phyloP scores from a whole-genome alignment of 2,888 invertebrate species.

The Adelphocoris suturalis region DNA sequence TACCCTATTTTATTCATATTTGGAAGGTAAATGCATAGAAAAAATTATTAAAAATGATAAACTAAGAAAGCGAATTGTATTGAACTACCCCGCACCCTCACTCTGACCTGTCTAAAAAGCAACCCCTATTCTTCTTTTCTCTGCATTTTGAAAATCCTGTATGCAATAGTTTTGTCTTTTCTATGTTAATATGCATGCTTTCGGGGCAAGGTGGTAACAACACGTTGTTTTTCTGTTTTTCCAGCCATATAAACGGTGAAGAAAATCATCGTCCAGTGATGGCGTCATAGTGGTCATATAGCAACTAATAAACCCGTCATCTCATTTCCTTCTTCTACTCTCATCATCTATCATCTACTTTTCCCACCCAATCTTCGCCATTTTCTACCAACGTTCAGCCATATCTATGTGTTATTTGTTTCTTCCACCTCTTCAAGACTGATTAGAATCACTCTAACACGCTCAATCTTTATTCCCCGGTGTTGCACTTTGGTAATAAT shows the following conservation, averaged over 20 bases:
- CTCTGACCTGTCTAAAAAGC: too few relatives aligned
- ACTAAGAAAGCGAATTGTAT: too few relatives aligned
- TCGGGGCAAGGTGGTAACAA: constrained; percentile 52
- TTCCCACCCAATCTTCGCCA: neutral
- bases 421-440: constrained; percentile 32
- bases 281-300: neutral
- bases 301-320: constrained; percentile 38
- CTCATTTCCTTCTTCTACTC: neutral
- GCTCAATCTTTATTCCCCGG: constrained; percentile 18
- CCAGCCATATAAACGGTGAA: constrained; percentile 70
- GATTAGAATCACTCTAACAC: constrained; percentile 24
- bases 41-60: too few relatives aligned
- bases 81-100: too few relatives aligned
- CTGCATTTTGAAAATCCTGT: too few relatives aligned
- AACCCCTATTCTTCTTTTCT: too few relatives aligned
- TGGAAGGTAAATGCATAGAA: too few relatives aligned
- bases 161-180: too few relatives aligned
- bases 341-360: neutral
- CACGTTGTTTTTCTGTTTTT: constrained; percentile 59
- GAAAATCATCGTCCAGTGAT: constrained; percentile 41
- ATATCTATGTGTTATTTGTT: neutral
- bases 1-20: too few relatives aligned
- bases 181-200: constrained; percentile 58
- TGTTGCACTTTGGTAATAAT: constrained; percentile 1
- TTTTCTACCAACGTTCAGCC: constrained; percentile 15